Evolutionary conservation across 2,888 invertebrate genomes (phyloP).

Genomic region (Dorcus parallelipipedus): DNA sequence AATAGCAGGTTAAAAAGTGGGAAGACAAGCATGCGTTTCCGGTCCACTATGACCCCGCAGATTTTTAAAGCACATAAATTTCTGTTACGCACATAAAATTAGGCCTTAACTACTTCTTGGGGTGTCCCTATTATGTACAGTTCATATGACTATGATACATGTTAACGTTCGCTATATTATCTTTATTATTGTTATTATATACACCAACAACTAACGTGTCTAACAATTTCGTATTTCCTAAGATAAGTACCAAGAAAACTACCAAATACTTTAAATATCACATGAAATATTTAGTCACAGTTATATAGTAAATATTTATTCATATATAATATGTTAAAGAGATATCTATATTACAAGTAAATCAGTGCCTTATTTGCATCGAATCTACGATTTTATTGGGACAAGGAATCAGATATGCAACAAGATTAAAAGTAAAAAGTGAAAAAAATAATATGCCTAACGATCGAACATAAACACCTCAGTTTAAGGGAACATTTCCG

Average conservation of each 20-base stretch:
- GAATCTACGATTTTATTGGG: no score
- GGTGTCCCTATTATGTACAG: slow-evolving; percentile 15
- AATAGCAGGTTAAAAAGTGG: no score
- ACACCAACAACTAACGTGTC: background rate
- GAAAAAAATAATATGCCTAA: no score
- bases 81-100: slow-evolving; percentile 12
- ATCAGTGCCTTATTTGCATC: no score
- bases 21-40: no score
- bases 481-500: no score
- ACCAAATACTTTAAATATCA: slow-evolving; percentile 25
- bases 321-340: slow-evolving; percentile 1
- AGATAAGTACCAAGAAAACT: background rate
- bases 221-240: background rate
- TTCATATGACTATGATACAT: background rate
- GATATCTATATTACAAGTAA: background rate
- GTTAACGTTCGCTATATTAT: background rate
- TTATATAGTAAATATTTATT: slow-evolving; percentile 3
- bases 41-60: no score
- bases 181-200: background rate
- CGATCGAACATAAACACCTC: no score
- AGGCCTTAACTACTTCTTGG: slow-evolving; percentile 28
- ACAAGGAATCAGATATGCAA: no score
- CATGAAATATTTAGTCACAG: slow-evolving; percentile 24
- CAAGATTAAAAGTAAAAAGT: no score
- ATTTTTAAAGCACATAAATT: slow-evolving; percentile 2